These are phyloP conservation scores for Syngnathoides biaculeatus DNA, from an alignment of 2,113 vertebrate genomes.

Conservation along the genomic window DNA sequence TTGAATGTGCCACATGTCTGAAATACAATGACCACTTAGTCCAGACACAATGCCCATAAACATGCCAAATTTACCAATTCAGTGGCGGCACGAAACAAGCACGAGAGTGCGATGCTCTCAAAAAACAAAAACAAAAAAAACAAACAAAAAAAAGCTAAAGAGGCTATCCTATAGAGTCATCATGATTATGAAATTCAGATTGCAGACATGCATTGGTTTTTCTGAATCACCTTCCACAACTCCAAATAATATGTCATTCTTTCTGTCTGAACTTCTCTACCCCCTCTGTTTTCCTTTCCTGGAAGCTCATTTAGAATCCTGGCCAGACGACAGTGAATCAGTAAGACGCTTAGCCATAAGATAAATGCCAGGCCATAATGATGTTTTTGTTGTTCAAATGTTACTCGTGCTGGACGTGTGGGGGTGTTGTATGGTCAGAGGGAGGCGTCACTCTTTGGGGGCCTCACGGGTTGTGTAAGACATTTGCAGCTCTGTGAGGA, in stretches of 20 bases:
- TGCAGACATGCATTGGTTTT: conserved; percentile 52
- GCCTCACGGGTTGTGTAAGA: conserved; percentile 29
- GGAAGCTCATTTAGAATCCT: conserved; percentile 50
- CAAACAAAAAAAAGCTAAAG: conserved; percentile 48
- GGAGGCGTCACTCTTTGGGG: conserved; percentile 18
- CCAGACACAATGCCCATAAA: conserved; percentile 68
- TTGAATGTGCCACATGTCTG: conserved; percentile 66
- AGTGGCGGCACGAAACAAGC: conserved; percentile 47
- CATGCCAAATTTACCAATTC: conserved; percentile 51
- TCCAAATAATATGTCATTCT: conserved; percentile 47
- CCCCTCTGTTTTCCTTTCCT: conserved; percentile 46
- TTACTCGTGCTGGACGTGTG: conserved; percentile 19
- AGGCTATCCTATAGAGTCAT: conserved; percentile 57
- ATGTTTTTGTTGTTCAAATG: conserved; percentile 46
- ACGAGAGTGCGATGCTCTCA: conserved; percentile 21
- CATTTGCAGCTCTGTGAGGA: conserved; percentile 52
- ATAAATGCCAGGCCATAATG: conserved; percentile 39
- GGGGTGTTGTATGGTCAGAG: conserved; percentile 23
- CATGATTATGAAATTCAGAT: conserved; percentile 59
- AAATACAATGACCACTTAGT: conserved; percentile 62
- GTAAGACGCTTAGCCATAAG: conserved; percentile 30
- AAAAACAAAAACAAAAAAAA: conserved; percentile 45
- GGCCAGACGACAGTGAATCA: conserved; percentile 67
- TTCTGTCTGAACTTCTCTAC: conserved; percentile 30
- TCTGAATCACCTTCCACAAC: conserved; percentile 61